Evolutionary conservation across 2,888 invertebrate species (phyloP).

Genomic region (Drosophila niveifrons): DNA sequence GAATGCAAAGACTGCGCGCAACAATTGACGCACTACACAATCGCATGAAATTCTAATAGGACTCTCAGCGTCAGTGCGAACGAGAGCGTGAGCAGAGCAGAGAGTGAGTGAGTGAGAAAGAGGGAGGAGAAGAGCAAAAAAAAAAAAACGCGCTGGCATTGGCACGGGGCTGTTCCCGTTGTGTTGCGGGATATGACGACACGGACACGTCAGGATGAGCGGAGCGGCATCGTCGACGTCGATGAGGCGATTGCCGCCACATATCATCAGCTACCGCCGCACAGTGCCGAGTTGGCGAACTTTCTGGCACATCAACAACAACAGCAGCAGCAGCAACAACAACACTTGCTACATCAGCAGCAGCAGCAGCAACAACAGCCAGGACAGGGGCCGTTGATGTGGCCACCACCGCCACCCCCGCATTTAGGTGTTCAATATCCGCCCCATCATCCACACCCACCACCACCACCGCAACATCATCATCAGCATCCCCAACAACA

Average conservation of each 20-base stretch:
- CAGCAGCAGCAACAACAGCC: constrained; percentile 54
- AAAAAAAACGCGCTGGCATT: constrained; percentile 47
- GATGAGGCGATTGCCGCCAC: constrained; percentile 43
- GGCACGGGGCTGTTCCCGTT: constrained; percentile 35
- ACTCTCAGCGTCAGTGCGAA: constrained; percentile 44
- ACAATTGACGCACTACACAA: constrained; percentile 17
- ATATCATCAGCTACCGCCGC: constrained; percentile 59
- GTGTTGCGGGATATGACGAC: constrained; percentile 63
- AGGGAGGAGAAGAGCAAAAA: constrained; percentile 19
- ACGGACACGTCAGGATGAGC: constrained; percentile 72
- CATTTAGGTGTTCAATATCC: constrained; percentile 64
- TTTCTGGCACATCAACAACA: constrained; percentile 66
- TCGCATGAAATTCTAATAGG: constrained; percentile 65
- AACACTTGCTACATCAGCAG: constrained; percentile 50
- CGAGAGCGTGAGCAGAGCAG: constrained; percentile 8
- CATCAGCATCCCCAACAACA: constrained; percentile 25
- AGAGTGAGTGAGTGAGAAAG: background rate
- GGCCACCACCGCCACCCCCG: constrained; percentile 60
- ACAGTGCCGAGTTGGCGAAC: constrained; percentile 58
- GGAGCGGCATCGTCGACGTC: constrained; percentile 52
- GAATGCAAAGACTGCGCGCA: constrained; percentile 16
- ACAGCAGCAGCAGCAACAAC: constrained; percentile 42
- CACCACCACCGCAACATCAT: constrained; percentile 46
- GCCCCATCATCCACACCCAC: constrained; percentile 44
- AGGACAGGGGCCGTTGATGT: constrained; percentile 59